Evolutionary conservation across 2,113 vertebrate genomes (phyloP).

Genomic region (Dolichallabes microphthalmus): DNA sequence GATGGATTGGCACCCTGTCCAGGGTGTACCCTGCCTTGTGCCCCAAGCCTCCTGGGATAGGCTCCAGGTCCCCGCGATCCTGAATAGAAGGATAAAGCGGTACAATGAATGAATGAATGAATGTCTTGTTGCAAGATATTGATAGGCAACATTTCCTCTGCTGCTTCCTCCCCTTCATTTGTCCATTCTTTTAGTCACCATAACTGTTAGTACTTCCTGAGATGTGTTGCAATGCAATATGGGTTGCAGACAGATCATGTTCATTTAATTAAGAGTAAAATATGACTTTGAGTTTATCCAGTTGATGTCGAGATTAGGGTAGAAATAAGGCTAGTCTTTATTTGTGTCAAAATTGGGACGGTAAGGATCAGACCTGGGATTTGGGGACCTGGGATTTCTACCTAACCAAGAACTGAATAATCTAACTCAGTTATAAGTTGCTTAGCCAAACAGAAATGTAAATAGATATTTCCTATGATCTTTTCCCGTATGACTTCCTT

Average conservation of each 20-base stretch:
- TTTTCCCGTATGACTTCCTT: no score
- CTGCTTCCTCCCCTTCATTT: background rate
- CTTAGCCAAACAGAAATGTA: background rate
- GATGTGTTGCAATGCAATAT: background rate
- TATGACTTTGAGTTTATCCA: background rate
- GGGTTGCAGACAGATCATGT: background rate
- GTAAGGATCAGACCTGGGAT: background rate
- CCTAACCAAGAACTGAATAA: no score
- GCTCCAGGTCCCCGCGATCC: no score
- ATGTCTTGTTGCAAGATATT: no score
- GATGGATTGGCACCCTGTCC: no score
- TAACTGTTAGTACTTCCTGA: background rate
- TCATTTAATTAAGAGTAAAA: background rate
- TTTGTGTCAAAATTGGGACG: background rate
- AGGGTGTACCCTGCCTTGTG: no score
- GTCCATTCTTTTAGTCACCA: background rate
- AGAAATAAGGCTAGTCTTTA: background rate
- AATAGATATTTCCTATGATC: no score
- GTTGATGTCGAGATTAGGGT: background rate
- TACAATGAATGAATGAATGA: no score
- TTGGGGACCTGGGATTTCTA: background rate
- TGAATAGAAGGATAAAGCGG: no score
- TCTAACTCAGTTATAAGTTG: no score
- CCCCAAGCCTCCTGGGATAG: no score
- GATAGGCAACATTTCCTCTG: background rate